Percentiles rank a stretch among this genome's conserved stretches.
These are phyloP conservation scores for Aphelocoma californica DNA, from an alignment of 2,797 vertebrate genomes.

Conservation along the genomic window DNA sequence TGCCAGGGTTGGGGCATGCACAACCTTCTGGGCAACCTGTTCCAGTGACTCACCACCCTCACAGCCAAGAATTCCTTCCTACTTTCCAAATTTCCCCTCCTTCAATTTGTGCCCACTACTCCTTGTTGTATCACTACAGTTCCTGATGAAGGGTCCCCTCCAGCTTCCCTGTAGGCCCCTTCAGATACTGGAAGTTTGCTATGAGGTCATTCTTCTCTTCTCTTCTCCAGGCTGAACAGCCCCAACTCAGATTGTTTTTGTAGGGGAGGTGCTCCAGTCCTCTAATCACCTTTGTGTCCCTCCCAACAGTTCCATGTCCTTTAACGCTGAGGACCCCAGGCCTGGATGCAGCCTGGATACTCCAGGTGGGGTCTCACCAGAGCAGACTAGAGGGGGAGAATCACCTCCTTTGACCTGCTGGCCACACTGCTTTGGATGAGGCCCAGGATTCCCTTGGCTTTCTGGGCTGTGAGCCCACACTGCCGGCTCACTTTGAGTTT, in stretches of 20 bases:
- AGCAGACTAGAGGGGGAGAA: not conserved
- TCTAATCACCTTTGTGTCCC: not conserved
- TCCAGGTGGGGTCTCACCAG: not conserved
- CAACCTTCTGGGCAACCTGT: not conserved
- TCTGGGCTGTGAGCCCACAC: not conserved
- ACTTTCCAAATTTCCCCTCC: not conserved
- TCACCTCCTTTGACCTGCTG: not conserved
- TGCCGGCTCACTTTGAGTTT: not conserved
- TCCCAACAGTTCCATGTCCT: not conserved
- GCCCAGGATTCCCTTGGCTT: not conserved
- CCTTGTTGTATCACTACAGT: not conserved
- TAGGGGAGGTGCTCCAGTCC: not conserved
- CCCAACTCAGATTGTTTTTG: not conserved
- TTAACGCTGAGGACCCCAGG: not conserved
- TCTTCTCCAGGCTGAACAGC: not conserved
- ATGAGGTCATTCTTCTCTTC: not conserved
- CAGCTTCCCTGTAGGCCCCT: accelerated
- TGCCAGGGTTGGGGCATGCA: not conserved
- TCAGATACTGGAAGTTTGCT: not conserved
- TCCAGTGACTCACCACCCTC: not conserved
- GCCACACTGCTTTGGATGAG: not conserved
- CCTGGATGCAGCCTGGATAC: not conserved
- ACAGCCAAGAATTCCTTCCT: not conserved
- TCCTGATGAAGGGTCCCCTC: not conserved
- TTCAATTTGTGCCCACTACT: not conserved